phyloP scores from a whole-genome alignment of 1,140 invertebrate species.

The Battus philenor region DNA sequence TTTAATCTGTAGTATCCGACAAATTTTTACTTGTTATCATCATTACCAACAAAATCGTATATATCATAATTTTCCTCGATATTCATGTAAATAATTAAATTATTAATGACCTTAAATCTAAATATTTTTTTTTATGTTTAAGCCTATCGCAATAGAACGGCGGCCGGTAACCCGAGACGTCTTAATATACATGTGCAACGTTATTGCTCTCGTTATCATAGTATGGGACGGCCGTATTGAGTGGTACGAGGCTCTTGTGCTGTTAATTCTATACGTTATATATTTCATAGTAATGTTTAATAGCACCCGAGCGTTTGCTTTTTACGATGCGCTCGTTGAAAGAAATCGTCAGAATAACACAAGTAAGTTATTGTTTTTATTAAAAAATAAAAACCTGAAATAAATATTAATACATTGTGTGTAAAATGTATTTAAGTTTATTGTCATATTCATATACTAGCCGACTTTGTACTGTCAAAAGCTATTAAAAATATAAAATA shows the following conservation, averaged over 20 bases:
- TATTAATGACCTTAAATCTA: background rate
- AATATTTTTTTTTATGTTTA: conserved; percentile 10
- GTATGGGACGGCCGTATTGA: conserved; percentile 87
- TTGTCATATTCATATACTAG: no score
- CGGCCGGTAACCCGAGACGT: conserved; percentile 91
- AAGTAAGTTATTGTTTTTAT: no score
- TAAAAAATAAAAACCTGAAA: no score
- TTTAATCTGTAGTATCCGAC: no score
- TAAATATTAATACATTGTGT: no score
- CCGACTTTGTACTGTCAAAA: background rate
- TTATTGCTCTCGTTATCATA: conserved; percentile 83
- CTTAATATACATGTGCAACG: conserved; percentile 87
- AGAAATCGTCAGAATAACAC: no score
- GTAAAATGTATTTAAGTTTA: no score
- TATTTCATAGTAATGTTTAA: conserved; percentile 76
- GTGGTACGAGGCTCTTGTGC: conserved; percentile 85
- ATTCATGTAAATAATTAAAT: no score
- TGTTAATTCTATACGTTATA: conserved; percentile 82
- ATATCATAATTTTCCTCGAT: no score
- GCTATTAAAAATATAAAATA: no score
- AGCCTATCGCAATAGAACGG: conserved; percentile 90
- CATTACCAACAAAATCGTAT: no score
- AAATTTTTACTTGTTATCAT: no score
- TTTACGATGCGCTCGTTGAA: conserved; percentile 25
- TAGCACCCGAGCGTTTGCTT: conserved; percentile 43